These are phyloP conservation scores for Amazona guildingii DNA, from an alignment of 2,113 vertebrate genomes.

Conservation along the genomic window DNA sequence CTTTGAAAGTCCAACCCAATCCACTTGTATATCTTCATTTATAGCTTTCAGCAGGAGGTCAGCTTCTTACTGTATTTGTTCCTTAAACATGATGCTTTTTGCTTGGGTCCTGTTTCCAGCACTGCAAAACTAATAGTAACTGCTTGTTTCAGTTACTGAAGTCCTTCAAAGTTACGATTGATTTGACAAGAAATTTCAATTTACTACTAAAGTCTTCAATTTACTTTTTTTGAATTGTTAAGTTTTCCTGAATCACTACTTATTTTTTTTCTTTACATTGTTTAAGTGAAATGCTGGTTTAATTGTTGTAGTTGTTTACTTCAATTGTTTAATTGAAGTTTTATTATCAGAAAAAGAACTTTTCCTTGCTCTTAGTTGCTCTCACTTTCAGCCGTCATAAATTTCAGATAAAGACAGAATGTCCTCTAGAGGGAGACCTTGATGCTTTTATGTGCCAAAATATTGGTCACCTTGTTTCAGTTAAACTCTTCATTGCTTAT, in stretches of 20 bases:
- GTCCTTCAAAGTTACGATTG: neutral
- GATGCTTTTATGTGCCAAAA: constrained; percentile 14
- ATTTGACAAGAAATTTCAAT: neutral
- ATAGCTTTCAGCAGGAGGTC: neutral
- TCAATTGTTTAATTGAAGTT: neutral
- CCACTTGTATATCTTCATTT: neutral
- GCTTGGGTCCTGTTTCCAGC: neutral
- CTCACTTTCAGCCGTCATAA: neutral
- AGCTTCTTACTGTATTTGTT: neutral
- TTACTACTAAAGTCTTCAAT: neutral
- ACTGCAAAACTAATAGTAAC: neutral
- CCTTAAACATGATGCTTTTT: neutral
- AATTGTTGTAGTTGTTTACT: neutral
- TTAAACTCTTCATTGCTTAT: neutral
- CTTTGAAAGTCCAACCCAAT: neutral
- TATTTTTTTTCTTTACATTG: neutral
- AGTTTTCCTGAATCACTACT: neutral
- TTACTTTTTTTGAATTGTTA: neutral
- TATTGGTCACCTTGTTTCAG: neutral
- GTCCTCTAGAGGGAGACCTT: constrained; percentile 59
- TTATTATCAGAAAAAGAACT: neutral
- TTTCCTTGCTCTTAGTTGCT: neutral
- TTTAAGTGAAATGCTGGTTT: neutral
- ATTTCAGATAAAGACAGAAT: neutral
- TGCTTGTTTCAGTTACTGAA: neutral